Percentiles rank a stretch among this genome's conserved stretches.
These are phyloP conservation scores for Triops longicaudatus DNA, from an alignment of 1,140 invertebrate genomes.

Conservation along the genomic window DNA sequence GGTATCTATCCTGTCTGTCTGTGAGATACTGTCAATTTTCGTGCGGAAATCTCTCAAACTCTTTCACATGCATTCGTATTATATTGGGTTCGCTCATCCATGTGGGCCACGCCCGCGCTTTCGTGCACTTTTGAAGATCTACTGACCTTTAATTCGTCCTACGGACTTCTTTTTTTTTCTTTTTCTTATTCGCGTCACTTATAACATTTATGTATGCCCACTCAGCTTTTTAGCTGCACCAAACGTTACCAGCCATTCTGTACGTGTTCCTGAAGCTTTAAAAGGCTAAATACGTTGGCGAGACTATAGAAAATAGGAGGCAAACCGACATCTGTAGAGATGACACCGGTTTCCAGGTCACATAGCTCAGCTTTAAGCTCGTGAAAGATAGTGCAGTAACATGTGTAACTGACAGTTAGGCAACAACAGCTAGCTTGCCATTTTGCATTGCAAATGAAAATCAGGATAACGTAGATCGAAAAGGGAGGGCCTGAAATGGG, in stretches of 20 bases:
- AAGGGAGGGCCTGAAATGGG: neutral
- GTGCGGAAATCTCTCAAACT: neutral
- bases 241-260: neutral
- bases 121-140: neutral
- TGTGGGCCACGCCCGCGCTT: slow-evolving; percentile 1
- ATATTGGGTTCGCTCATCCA: neutral
- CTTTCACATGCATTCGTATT: neutral
- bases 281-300: neutral
- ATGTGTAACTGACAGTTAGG: neutral
- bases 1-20: neutral
- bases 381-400: too few relatives aligned
- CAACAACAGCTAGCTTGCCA: neutral
- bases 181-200: neutral
- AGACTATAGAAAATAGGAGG: neutral
- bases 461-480: neutral
- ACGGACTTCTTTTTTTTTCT: neutral
- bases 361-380: too few relatives aligned
- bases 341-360: neutral
- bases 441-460: neutral
- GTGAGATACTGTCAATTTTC: neutral
- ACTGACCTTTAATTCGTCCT: neutral
- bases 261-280: neutral
- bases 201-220: neutral
- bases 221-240: neutral
- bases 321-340: neutral